Base-by-base conservation (phyloP, 2,797 vertebrate genomes). In the Melanotaenia boesemani region DNA sequence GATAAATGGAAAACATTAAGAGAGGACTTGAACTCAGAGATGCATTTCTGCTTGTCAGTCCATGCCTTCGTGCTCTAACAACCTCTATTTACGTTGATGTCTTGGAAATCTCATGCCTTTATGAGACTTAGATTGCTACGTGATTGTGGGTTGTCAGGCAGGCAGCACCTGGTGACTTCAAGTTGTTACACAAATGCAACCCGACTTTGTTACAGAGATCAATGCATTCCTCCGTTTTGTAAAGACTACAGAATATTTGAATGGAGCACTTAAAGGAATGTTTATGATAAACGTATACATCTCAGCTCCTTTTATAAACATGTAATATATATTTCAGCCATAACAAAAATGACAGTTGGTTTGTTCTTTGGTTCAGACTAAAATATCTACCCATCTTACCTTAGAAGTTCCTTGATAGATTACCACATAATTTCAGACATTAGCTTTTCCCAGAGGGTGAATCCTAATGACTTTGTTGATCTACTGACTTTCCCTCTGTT, bases 1-100 rank as follows among this genome's bases (percentile, higher is more conserved):
- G 91, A 93, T 92, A 90, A 93, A 93, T 91, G 87, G 82, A 87
- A 90, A 83, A 81, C 91, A 89, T 90, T 87, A 83, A 80, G 86
- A 81, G 79, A 90, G 86, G 90, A 91, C 91, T 79, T 78, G 78
- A 90, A 91, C 90, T 87, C 81, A 79, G 73, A 91, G 84, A 91
- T 86, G 88, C 85, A 85, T 92, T 89, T 92, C 86, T 89, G 80
- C 86, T 78, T 89, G 88, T 91, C 90, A 87, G 77, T 62, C 72
- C 5, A 65, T 81, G 88, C 74, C 72, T 61, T 67, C 50, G 74
- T 89, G 84, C 86, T 83, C 75, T 46, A 67, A 83, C 83, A 87
- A 85, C 91, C 85, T 82, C 88, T 83, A 88, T 91, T 91, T 89
- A 89, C 80, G 72, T 57, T 79, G 81, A 84, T 79, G 86, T 83